These are phyloP conservation scores for Aleiodes alternator DNA, from an alignment of 2,888 invertebrate genomes.

Conservation along the genomic window DNA sequence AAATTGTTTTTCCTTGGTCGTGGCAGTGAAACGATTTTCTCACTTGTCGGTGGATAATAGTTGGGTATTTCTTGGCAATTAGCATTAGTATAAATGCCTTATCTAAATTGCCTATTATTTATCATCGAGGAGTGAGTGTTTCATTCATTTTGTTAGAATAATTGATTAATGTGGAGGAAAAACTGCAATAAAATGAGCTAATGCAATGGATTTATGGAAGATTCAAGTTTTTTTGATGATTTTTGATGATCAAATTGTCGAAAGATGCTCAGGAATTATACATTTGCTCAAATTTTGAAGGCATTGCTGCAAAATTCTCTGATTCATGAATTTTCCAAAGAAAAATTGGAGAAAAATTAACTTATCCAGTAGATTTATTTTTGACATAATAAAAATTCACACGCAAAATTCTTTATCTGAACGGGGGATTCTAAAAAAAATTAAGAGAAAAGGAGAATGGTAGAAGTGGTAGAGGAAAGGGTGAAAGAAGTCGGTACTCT, in stretches of 20 bases:
- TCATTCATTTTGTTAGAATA: no score
- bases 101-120: neutral
- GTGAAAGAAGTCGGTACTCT: constrained; percentile 66
- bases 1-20: constrained; percentile 37
- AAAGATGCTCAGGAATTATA: no score
- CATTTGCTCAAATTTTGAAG: no score
- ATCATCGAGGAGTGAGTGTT: no score
- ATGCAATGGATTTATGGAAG: no score
- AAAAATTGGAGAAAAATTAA: neutral
- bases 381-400: constrained; percentile 3
- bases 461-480: constrained; percentile 57
- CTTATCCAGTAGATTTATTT: neutral
- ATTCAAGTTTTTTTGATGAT: no score
- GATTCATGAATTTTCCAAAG: neutral
- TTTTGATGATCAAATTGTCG: no score
- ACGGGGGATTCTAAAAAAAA: constrained; percentile 10
- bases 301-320: no score
- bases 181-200: no score
- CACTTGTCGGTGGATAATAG: constrained; percentile 54
- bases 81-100: neutral
- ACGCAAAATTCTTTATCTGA: constrained; percentile 20
- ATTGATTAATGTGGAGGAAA: no score
- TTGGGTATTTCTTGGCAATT: neutral
- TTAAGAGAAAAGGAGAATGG: constrained; percentile 44
- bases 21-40: constrained; percentile 61